Percentiles rank a stretch among this genome's conserved stretches.
Evolutionary conservation across 2,797 vertebrate genomes (phyloP).

Genomic region (Sciurus carolinensis): DNA sequence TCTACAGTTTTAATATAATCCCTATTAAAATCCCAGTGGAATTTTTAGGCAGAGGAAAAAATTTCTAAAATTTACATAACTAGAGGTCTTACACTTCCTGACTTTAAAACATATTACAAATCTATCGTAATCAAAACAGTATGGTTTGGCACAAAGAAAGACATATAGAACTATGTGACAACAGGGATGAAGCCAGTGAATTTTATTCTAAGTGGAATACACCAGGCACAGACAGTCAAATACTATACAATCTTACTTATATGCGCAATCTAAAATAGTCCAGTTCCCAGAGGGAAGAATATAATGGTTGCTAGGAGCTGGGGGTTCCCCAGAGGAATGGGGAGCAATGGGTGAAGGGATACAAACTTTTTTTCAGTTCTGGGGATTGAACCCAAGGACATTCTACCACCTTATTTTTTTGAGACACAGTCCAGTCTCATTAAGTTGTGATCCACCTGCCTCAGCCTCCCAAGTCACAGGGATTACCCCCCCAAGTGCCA

Average conservation of each 20-base stretch:
- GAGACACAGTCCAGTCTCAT: too few species aligned
- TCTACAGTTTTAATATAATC: constrained; percentile 26
- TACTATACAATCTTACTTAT: neutral
- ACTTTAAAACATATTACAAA: constrained; percentile 53
- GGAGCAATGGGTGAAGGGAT: neutral
- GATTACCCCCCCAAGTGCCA: too few species aligned
- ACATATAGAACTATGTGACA: neutral
- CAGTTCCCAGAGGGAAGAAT: neutral
- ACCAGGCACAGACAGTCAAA: neutral
- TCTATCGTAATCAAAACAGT: neutral
- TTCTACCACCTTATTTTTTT: too few species aligned
- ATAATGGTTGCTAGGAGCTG: neutral
- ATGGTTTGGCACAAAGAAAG: neutral
- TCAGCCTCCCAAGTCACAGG: too few species aligned
- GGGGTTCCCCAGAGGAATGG: too few species aligned
- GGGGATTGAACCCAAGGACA: too few species aligned
- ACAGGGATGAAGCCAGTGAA: neutral
- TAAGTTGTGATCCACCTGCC: too few species aligned
- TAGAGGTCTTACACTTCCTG: neutral
- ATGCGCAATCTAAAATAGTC: neutral
- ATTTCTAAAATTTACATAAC: neutral
- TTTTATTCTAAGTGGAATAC: neutral
- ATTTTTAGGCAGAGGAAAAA: constrained; percentile 20
- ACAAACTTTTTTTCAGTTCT: too few species aligned
- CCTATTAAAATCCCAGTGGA: neutral